Percentiles rank a stretch among this genome's conserved stretches.
These are phyloP conservation scores for Oplegnathus fasciatus DNA, from an alignment of 2,113 vertebrate genomes.

Conservation along the genomic window DNA sequence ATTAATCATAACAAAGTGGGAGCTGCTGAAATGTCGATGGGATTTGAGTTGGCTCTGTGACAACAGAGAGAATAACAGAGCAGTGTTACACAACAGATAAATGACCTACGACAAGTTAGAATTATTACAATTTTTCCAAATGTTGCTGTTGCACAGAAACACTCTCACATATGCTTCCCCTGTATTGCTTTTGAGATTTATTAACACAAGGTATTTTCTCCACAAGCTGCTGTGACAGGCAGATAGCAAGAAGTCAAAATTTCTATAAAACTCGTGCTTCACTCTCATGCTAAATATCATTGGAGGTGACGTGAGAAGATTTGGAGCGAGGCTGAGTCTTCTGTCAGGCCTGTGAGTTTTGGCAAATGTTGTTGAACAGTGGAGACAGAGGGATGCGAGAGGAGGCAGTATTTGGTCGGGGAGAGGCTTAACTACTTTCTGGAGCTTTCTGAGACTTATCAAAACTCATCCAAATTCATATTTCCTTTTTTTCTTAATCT, in stretches of 20 bases:
- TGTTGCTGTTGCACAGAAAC: background rate
- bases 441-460: slow-evolving; percentile 29
- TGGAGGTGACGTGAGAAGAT: slow-evolving; percentile 11
- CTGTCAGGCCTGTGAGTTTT: slow-evolving; percentile 11
- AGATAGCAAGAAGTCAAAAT: background rate
- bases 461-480: background rate
- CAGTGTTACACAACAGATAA: slow-evolving; percentile 43
- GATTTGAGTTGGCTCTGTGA: slow-evolving; percentile 33
- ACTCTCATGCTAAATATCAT: background rate
- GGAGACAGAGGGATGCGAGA: slow-evolving; percentile 1
- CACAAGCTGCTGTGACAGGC: background rate
- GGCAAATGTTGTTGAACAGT: background rate
- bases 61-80: slow-evolving; percentile 24
- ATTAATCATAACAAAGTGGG: slow-evolving; percentile 59
- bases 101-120: background rate
- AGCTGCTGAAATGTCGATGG: slow-evolving; percentile 68
- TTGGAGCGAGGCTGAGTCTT: slow-evolving; percentile 22
- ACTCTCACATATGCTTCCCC: too few relatives aligned
- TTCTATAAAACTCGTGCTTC: background rate
- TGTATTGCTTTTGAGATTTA: background rate
- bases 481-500: background rate
- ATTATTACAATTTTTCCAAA: background rate
- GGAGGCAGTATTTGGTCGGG: background rate
- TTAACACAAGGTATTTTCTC: background rate
- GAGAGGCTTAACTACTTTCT: slow-evolving; percentile 20